Base-by-base conservation (phyloP, 2,113 vertebrate species). In the Synodontis membranacea region DNA sequence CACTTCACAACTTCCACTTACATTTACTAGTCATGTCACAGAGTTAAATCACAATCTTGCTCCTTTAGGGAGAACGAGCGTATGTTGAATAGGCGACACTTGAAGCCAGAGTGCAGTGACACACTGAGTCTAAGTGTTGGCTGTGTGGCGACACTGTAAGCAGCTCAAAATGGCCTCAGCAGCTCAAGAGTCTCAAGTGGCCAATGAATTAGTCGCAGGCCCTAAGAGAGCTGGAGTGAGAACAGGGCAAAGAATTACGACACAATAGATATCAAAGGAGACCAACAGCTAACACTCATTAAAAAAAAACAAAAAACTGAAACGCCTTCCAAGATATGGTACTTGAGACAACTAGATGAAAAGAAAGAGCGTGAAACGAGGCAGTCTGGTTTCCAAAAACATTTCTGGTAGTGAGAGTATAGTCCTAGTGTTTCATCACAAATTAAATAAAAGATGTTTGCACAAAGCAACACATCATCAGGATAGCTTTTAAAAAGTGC, bases 201-300 rank as follows among this genome's bases (percentile, higher is more conserved):
- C 92, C 91, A 91, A 93, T 95, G 89, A 94, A 95, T 94, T 93
- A 95, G 94, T 94, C 91, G 92, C 93, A 90, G 89, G 86, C 88
- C 83, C 83, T 86, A 90, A 91, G 91, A 88, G 75, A 80, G 60
- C 52, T 11, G 25, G 50, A n/a, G 58, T 83, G 87, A 88, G 86
- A 88, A 87, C 50, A 76, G 50, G 62, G 46, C 76, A 78, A 72
- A 86, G 56, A 88, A 87, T 84, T 72, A 78, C 48, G 39, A 86
- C 81, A 86, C 81, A 88, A 83, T 87, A 66, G 80, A 84, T 84
- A 84, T 48, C 42, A 78, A 81, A 85, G 34, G 70, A 82, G 75
- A 42, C 84, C 66, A 80, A 76, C 52, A 25, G 25, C 66, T 46
- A 90, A 83, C 76, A 82, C 52, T 80, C 66, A 79, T 81, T 80